These are phyloP conservation scores for Archips crataeganus DNA, from an alignment of 2,888 invertebrate species.

Conservation along the genomic window DNA sequence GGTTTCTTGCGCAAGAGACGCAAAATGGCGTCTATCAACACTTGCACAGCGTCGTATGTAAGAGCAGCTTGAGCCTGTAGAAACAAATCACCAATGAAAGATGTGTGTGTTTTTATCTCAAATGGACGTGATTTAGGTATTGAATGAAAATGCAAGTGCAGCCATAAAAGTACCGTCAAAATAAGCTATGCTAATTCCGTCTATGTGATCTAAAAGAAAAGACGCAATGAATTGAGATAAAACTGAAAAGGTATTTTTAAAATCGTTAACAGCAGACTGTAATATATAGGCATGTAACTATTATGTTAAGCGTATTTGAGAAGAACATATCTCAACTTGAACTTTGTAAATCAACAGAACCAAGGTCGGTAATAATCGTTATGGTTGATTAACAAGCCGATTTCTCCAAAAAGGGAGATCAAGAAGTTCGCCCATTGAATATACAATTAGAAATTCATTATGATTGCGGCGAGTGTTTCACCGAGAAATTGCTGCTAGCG, in stretches of 20 bases:
- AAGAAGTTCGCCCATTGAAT: constrained; percentile 57
- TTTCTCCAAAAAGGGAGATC: constrained; percentile 39
- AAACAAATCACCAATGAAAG: neutral
- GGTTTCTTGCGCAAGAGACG: constrained; percentile 93
- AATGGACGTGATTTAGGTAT: too few relatives aligned
- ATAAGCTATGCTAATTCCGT: too few relatives aligned
- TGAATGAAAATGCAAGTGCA: too few relatives aligned
- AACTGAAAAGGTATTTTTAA: too few relatives aligned
- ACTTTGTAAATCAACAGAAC: constrained; percentile 6
- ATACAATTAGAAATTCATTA: constrained; percentile 66
- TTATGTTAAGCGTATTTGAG: neutral
- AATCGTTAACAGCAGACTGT: too few relatives aligned
- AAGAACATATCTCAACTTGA: neutral
- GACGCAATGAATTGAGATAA: too few relatives aligned
- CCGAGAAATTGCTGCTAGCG: constrained; percentile 35
- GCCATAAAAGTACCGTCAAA: too few relatives aligned
- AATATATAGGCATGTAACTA: neutral
- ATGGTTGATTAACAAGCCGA: constrained; percentile 34
- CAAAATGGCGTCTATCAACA: constrained; percentile 94
- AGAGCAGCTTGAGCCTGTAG: constrained; percentile 95
- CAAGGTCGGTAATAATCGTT: constrained; percentile 30
- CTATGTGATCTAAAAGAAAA: too few relatives aligned
- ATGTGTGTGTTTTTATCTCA: neutral
- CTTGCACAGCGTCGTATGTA: constrained; percentile 96
- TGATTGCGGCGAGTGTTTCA: constrained; percentile 57